Conservation (phyloP, 2,888 invertebrate species). For the Drosophila maculinotata region DNA sequence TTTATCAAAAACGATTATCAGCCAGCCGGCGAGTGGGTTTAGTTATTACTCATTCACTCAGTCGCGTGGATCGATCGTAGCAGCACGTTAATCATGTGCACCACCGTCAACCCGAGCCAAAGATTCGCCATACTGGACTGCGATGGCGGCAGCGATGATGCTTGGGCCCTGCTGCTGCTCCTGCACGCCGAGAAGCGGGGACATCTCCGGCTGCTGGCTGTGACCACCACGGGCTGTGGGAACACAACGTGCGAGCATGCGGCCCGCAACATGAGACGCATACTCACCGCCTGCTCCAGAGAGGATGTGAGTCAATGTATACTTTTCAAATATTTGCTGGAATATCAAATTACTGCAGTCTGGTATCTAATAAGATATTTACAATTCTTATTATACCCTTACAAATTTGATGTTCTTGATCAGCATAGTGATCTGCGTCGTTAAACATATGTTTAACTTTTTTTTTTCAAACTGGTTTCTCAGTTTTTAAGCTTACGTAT, state of each 20-base stretch:
- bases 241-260: constrained; percentile 90
- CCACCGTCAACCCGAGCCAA: background rate
- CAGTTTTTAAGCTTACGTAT: too few species aligned
- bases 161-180: constrained; percentile 87
- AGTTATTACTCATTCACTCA: background rate
- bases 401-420: background rate
- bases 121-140: constrained; percentile 87
- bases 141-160: constrained; percentile 89
- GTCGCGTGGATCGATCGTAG: background rate
- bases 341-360: too few species aligned
- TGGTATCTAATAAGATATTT: too few species aligned
- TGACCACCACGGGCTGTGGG: constrained; percentile 90
- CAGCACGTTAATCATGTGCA: constrained; percentile 14
- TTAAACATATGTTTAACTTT: too few species aligned
- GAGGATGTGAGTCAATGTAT: constrained; percentile 86
- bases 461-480: too few species aligned
- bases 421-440: background rate
- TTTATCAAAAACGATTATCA: constrained; percentile 24
- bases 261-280: constrained; percentile 89
- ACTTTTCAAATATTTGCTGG: too few species aligned
- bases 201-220: constrained; percentile 86
- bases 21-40: too few species aligned
- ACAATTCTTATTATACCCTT: background rate
- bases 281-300: constrained; percentile 87
- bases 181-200: constrained; percentile 85